Conservation (phyloP, 2,113 vertebrate species). For the Felis chaus region DNA sequence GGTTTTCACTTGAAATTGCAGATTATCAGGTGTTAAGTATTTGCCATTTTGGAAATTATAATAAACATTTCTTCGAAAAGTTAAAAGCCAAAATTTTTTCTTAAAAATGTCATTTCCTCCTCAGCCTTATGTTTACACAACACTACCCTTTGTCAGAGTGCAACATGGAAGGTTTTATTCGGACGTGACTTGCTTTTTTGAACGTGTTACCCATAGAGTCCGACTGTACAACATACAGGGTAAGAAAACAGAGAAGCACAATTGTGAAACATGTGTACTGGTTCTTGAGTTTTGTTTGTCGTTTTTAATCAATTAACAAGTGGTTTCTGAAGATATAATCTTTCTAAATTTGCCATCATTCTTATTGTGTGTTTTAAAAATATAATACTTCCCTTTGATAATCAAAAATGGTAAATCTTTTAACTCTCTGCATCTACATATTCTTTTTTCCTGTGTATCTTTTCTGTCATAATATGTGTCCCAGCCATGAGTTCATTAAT, state of each 20-base stretch:
- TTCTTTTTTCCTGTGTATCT: not conserved
- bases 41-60: not conserved
- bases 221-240: slow-evolving; percentile 90
- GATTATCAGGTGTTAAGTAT: not conserved
- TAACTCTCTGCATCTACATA: not conserved
- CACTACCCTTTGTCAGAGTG: slow-evolving; percentile 88
- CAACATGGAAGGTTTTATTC: slow-evolving; percentile 91
- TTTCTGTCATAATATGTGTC: not conserved
- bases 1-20: slow-evolving; percentile 31
- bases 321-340: not conserved
- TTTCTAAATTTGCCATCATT: not conserved
- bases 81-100: slow-evolving; percentile 49
- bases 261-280: not conserved
- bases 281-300: not conserved
- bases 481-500: not conserved
- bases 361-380: not conserved
- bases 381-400: not conserved
- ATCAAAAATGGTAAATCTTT: not conserved
- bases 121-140: slow-evolving; percentile 87
- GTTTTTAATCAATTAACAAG: not conserved
- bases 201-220: slow-evolving; percentile 89
- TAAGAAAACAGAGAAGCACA: slow-evolving; percentile 78
- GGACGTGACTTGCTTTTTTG: slow-evolving; percentile 91
- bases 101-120: slow-evolving; percentile 52
- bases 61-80: slow-evolving; percentile 44